Evolutionary conservation across 2,797 vertebrate genomes (phyloP).

Genomic region (Selene dorsalis): DNA sequence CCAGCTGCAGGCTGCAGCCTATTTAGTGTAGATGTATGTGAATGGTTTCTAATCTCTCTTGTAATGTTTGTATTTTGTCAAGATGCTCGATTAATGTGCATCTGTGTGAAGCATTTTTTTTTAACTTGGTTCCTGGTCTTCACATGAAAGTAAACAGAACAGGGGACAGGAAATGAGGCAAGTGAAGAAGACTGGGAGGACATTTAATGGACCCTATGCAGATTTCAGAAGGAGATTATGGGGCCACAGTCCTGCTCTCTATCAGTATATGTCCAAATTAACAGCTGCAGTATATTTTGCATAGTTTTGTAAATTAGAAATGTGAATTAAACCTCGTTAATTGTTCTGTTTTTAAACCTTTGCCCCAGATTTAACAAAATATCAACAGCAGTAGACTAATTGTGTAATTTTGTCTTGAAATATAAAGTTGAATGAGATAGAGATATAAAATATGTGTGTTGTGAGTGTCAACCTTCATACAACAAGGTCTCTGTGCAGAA

Average conservation of each 20-base stretch:
- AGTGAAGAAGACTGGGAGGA: background rate
- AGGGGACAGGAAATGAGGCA: no score
- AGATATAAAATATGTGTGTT: background rate
- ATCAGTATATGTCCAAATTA: background rate
- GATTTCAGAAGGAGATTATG: background rate
- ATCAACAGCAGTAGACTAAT: background rate
- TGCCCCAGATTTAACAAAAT: no score
- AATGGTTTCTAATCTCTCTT: no score
- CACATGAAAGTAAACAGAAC: no score
- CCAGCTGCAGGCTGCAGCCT: background rate
- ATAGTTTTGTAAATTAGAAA: background rate
- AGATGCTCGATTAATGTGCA: background rate
- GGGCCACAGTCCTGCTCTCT: background rate
- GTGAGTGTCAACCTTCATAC: constrained; percentile 11
- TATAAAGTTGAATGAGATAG: constrained; percentile 9
- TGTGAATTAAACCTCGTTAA: background rate
- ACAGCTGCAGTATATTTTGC: background rate
- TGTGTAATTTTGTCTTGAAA: background rate
- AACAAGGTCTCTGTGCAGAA: constrained; percentile 2
- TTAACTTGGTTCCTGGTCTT: no score
- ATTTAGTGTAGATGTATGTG: background rate
- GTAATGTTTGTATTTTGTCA: background rate
- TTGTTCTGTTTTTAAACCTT: background rate
- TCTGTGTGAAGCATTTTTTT: background rate
- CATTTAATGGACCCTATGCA: background rate